Percentiles rank a stretch among this genome's conserved stretches.
Evolutionary conservation across 2,797 vertebrate species (phyloP).

Genomic region (Hydrophis major): DNA sequence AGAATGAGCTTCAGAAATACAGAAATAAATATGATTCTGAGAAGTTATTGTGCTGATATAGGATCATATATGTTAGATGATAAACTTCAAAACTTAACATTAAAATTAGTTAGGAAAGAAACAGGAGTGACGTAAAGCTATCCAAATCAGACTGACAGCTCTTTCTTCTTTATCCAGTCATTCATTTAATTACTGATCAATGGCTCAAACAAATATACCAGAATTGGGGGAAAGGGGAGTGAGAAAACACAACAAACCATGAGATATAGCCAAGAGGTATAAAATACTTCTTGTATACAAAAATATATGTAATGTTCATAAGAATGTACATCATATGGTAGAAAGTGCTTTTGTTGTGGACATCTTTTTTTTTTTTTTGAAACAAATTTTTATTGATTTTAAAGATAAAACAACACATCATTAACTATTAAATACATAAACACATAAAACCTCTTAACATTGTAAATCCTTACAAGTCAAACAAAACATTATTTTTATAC

Average conservation of each 20-base stretch:
- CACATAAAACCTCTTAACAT: too few species aligned
- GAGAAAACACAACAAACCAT: background rate
- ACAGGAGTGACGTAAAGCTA: background rate
- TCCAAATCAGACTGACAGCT: background rate
- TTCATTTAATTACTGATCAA: background rate
- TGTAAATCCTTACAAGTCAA: too few species aligned
- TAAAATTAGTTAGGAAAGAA: background rate
- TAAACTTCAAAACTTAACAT: background rate
- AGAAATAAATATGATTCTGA: background rate
- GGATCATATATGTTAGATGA: background rate
- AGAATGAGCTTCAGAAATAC: background rate
- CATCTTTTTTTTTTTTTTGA: constrained; percentile 23
- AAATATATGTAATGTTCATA: background rate
- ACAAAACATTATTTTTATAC: too few species aligned
- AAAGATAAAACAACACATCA: too few species aligned
- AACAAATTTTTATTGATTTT: too few species aligned
- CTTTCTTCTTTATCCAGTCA: background rate
- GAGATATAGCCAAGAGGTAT: background rate
- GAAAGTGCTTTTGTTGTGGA: constrained; percentile 34
- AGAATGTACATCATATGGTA: constrained; percentile 9
- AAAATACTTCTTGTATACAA: background rate
- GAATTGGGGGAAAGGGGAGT: background rate
- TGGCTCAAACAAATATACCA: background rate
- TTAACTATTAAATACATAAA: too few species aligned
- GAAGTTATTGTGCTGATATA: background rate